Conservation (phyloP, 2,888 invertebrate genomes). For the Xestia c-nigrum region DNA sequence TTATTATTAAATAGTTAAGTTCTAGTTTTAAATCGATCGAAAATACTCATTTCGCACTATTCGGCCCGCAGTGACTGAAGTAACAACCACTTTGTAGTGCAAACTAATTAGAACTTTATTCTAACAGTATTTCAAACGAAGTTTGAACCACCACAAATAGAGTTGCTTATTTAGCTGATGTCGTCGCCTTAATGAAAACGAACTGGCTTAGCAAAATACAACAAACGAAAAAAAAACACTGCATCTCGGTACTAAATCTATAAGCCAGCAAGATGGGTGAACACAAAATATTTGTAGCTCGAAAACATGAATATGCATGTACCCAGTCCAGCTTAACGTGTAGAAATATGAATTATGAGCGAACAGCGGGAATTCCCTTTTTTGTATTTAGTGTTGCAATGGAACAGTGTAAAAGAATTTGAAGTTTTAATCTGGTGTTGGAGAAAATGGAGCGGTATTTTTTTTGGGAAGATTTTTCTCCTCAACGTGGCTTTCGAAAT, state of each 20-base stretch:
- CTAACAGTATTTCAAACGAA: no score
- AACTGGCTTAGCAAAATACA: constrained; percentile 1
- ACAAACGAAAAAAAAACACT: constrained; percentile 25
- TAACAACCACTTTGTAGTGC: no score
- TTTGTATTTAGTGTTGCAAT: constrained; percentile 42
- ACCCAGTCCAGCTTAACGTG: constrained; percentile 51
- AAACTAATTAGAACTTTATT: no score
- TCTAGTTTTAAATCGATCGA: no score
- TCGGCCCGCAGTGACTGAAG: no score
- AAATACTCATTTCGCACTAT: no score
- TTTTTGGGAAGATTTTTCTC: neutral
- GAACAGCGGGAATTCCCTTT: constrained; percentile 39
- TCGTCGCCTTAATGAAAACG: neutral
- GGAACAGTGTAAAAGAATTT: constrained; percentile 50
- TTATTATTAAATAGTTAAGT: no score
- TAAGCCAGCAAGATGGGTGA: constrained; percentile 57
- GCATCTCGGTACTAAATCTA: constrained; percentile 52
- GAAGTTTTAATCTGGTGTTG: constrained; percentile 17
- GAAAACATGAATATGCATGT: constrained; percentile 72
- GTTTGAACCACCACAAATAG: no score
- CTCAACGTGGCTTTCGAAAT: neutral
- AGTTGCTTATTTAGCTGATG: no score
- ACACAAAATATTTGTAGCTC: constrained; percentile 65
- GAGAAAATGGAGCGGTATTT: neutral
- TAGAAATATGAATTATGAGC: constrained; percentile 59